Percentiles rank a stretch among this genome's conserved stretches.
phyloP scores from a whole-genome alignment of 1,140 invertebrate genomes.

The Danaus plexippus region DNA sequence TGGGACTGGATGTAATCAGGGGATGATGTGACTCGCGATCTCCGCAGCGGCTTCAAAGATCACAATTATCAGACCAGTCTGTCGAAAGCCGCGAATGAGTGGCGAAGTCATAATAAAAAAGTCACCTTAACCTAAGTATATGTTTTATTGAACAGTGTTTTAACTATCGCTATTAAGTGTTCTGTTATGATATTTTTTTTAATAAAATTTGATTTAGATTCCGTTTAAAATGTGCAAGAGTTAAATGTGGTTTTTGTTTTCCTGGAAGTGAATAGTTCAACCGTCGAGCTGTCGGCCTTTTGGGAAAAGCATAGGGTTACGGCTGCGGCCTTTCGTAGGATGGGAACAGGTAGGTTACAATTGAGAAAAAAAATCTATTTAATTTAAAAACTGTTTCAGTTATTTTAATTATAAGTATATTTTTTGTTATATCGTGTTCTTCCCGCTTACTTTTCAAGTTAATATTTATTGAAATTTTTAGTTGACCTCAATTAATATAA shows the following conservation, averaged over 20 bases:
- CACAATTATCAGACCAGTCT: slow-evolving; percentile 71
- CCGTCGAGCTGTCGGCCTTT: slow-evolving; percentile 64
- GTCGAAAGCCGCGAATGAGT: slow-evolving; percentile 63
- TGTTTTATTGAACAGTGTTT: slow-evolving; percentile 1
- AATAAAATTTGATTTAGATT: neutral
- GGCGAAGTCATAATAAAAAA: slow-evolving; percentile 56
- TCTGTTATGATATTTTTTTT: neutral
- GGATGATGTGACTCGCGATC: slow-evolving; percentile 71
- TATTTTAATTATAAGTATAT: no score
- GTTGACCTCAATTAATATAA: no score
- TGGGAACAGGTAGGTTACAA: slow-evolving; percentile 66
- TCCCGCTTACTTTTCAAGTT: no score
- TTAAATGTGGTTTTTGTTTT: slow-evolving; percentile 19
- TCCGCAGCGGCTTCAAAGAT: slow-evolving; percentile 69
- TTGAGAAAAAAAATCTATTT: slow-evolving; percentile 8
- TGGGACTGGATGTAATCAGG: slow-evolving; percentile 69
- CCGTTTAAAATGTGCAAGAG: slow-evolving; percentile 7
- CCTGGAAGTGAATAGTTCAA: slow-evolving; percentile 18
- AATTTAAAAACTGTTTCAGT: no score
- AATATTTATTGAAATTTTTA: no score
- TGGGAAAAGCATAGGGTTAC: slow-evolving; percentile 70
- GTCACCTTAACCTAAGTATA: slow-evolving; percentile 29
- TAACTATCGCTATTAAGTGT: neutral
- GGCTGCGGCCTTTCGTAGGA: slow-evolving; percentile 67
- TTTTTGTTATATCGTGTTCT: no score